Conservation (phyloP, 2,888 invertebrate species). For the Dusona sp. region DNA sequence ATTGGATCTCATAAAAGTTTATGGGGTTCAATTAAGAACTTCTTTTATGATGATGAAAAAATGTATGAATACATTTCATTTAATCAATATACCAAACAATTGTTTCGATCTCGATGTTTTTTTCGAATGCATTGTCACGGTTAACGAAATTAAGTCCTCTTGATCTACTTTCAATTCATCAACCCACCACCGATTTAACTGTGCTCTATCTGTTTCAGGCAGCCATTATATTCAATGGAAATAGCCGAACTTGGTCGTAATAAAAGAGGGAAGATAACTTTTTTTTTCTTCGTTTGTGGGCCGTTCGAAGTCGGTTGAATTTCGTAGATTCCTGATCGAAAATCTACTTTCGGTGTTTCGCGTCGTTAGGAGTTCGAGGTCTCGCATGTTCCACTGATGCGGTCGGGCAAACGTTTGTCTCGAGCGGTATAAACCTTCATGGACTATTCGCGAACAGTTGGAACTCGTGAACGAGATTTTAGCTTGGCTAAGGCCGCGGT, state of each 20-base stretch:
- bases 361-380: slow-evolving; percentile 38
- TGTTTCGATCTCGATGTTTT: neutral
- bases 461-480: slow-evolving; percentile 77
- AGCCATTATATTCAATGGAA: slow-evolving; percentile 22
- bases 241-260: slow-evolving; percentile 9
- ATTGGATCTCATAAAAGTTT: neutral
- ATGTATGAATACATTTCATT: neutral
- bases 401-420: slow-evolving; percentile 20
- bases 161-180: slow-evolving; percentile 15
- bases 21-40: neutral
- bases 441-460: slow-evolving; percentile 39
- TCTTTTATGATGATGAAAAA: neutral
- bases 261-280: slow-evolving; percentile 15
- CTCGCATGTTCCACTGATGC: slow-evolving; percentile 10
- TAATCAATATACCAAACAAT: neutral
- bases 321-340: slow-evolving; percentile 36
- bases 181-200: neutral
- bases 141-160: neutral
- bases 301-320: slow-evolving; percentile 27
- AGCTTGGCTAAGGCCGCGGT: slow-evolving; percentile 73
- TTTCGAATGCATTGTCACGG: neutral
- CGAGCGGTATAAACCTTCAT: slow-evolving; percentile 32
- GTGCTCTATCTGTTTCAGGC: neutral
- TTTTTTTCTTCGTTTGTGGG: neutral
- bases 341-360: slow-evolving; percentile 8